A percentile compares a stretch with the other conserved stretches of the same genome.
These are phyloP conservation scores for Torymus texanus DNA, from an alignment of 2,888 invertebrate genomes.

Conservation along the genomic window DNA sequence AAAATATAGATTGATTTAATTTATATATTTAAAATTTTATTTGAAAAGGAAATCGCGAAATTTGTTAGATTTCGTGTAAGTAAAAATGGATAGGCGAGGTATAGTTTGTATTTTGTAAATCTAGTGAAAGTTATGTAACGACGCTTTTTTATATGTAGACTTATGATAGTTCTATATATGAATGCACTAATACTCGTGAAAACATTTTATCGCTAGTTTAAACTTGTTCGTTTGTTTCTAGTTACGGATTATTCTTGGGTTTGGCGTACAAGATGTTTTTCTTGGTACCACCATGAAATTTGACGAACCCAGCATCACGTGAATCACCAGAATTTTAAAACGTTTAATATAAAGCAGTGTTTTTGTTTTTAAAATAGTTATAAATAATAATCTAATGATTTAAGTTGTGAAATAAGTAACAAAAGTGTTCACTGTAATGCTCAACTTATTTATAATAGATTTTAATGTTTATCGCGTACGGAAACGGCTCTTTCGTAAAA, in stretches of 20 bases:
- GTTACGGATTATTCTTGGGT: constrained; percentile 16
- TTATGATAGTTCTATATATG: constrained; percentile 23
- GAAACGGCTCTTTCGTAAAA: constrained; percentile 84
- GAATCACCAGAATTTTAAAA: background rate
- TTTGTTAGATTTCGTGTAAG: too few relatives aligned
- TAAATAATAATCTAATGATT: constrained; percentile 2
- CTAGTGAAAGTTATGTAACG: constrained; percentile 2
- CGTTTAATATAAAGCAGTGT: background rate
- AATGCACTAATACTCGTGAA: background rate
- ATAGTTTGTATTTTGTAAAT: too few relatives aligned
- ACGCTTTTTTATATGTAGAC: constrained; percentile 15
- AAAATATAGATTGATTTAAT: constrained; percentile 1
- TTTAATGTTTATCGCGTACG: constrained; percentile 29
- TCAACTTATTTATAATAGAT: constrained; percentile 14
- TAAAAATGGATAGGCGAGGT: too few relatives aligned
- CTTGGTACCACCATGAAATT: constrained; percentile 5
- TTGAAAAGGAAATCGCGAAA: too few relatives aligned
- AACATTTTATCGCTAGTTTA: constrained; percentile 27
- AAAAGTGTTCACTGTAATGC: background rate
- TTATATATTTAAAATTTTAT: too few relatives aligned
- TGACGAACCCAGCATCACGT: background rate
- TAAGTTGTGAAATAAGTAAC: too few relatives aligned
- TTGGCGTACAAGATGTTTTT: constrained; percentile 15
- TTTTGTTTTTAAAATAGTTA: background rate
- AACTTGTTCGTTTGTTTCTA: constrained; percentile 7